phyloP scores from a whole-genome alignment of 2,797 vertebrate species.

The Mycteria americana region DNA sequence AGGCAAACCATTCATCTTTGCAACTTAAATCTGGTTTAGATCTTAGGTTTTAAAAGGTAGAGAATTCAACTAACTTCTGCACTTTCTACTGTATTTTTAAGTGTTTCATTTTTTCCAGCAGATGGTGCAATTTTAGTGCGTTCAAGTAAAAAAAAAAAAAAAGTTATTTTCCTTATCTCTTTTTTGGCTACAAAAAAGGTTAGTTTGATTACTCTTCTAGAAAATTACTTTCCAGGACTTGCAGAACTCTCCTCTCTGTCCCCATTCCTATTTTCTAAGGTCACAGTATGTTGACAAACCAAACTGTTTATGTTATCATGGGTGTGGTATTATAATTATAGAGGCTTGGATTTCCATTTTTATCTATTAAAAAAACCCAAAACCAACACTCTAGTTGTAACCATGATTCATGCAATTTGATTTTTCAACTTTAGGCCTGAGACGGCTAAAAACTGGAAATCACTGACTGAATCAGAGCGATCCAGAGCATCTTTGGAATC shows the following conservation, averaged over 20 bases:
- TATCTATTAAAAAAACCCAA: background rate
- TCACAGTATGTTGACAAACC: background rate
- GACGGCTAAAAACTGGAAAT: constrained; percentile 78
- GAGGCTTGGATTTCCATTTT: background rate
- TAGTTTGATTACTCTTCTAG: background rate
- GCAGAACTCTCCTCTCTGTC: background rate
- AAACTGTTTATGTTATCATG: background rate
- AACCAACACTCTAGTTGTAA: background rate
- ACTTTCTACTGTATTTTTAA: background rate
- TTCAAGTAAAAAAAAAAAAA: background rate
- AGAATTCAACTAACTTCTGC: background rate
- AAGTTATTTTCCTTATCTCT: no score
- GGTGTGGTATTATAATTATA: background rate
- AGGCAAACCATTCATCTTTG: background rate
- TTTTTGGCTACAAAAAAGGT: background rate
- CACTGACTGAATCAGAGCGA: constrained; percentile 77
- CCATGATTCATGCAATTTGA: background rate
- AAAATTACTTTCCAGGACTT: background rate
- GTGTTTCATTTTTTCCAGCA: background rate
- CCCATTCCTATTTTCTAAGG: background rate
- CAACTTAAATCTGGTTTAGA: background rate
- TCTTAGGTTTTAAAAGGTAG: background rate
- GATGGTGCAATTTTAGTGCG: constrained; percentile 27
- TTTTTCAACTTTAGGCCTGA: constrained; percentile 77
- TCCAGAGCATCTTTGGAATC: constrained; percentile 73